Conservation (phyloP, 2,888 invertebrate species). For the Teinopalpus imperialis region DNA sequence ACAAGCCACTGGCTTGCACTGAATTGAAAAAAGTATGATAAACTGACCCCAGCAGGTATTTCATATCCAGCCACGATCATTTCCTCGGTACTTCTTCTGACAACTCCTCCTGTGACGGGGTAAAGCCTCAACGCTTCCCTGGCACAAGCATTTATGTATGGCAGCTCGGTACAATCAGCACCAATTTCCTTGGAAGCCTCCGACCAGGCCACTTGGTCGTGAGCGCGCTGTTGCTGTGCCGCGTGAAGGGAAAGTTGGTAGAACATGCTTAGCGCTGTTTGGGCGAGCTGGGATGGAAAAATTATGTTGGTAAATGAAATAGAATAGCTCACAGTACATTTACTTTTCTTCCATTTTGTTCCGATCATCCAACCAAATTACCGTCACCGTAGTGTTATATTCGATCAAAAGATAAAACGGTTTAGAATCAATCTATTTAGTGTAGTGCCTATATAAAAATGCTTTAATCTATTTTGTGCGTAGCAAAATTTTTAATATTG, state of each 20-base stretch:
- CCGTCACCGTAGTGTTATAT: no score
- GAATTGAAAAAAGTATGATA: no score
- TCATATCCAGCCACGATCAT: conserved; percentile 63
- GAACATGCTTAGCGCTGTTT: conserved; percentile 66
- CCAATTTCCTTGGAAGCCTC: conserved; percentile 54
- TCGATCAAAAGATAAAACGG: no score
- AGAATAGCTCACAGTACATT: no score
- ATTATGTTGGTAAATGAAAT: no score
- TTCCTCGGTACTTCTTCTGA: conserved; percentile 52
- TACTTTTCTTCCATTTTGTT: no score
- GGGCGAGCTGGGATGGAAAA: conserved; percentile 52
- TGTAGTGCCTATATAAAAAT: no score
- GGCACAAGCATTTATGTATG: conserved; percentile 58
- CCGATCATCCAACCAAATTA: no score
- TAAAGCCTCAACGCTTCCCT: conserved; percentile 63
- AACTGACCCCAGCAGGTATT: conserved; percentile 66
- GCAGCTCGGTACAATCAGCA: conserved; percentile 43
- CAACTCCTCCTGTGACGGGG: conserved; percentile 70
- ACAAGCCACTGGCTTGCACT: no score
- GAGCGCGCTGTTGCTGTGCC: conserved; percentile 67
- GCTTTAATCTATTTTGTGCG: no score
- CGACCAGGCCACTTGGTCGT: conserved; percentile 65
- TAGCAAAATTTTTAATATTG: no score
- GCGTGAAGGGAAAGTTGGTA: conserved; percentile 70
- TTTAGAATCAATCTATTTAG: no score